Base-by-base conservation (phyloP, 2,113 vertebrate genomes). In the Hippocampus barbouri region DNA sequence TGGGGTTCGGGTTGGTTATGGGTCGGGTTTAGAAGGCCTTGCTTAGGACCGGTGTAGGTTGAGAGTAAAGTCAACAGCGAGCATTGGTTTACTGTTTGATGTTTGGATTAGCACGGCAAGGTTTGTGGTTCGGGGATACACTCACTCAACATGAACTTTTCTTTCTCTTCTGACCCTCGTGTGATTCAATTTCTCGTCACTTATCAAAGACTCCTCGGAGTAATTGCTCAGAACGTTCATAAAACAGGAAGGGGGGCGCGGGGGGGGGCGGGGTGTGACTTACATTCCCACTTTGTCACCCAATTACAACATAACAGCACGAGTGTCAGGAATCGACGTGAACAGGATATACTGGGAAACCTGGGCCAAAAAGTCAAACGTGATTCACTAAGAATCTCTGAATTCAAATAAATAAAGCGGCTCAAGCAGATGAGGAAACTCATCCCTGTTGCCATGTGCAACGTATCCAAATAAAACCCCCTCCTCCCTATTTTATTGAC, bases 401-500 rank as follows among this genome's bases (percentile, higher is more conserved):
- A 25, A 66, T 10, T 68, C 27, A 49, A 59, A 70, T 34, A 61
- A 25, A 59, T 15, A 11, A 8, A 70, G 77, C 65, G 66, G 64
- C 74, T 75, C 38, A 16, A 68, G 61, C 14, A 72, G 57, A 74
- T 68, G 56, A 61, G 30, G 59, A 25, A 40, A 47, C 41, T 71
- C 34, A 45, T 72, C 40, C 45, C 16, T 1, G 66, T 74, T 72
- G 68, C 69, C 34, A 3, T 1, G 43, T 56, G 78, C 76, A 77
- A 79, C 77, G 34, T 14, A 21, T 62, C 3, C 54, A 73, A 75
- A 79, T 66, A 79, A 77, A 27, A 56, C 23, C n/a, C 0, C 34
- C 34, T 6, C n/a, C 61, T 59, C 2, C 5, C 51, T 69, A n/a
- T 25, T 38, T 8, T 72, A n/a, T 71, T 67, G 56, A 66, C 38